Base-by-base conservation (phyloP, 2,797 vertebrate genomes). In the Pantherophis vulpinus region DNA sequence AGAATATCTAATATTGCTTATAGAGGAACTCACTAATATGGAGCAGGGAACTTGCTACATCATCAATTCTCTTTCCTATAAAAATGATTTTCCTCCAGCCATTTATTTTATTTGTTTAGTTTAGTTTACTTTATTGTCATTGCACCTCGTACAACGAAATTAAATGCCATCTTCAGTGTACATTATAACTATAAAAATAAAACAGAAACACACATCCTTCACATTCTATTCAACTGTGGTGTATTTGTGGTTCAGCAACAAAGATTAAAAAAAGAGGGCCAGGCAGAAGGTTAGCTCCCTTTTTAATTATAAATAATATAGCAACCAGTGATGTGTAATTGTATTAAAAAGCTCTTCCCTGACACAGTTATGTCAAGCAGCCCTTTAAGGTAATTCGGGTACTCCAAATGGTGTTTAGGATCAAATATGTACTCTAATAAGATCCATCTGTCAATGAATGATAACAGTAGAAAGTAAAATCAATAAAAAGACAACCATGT, bases 381-480 rank as follows among this genome's bases (percentile, higher is more conserved):
- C 58, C 37, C 74, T 47, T 91, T 10, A 86, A 70, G 66, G 92
- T 93, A 74, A 87, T 92, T 93, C 29, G 89, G 92, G 74, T 86
- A 93, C 25, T 94, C 47, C 55, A 93, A 83, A 20, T 70, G 8
- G 0, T 88, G 87, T 61, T 90, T 94, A 83, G n/a, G 74, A n/a
- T 51, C 91, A 6, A 94, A 86, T 94, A 66, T 1, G 92, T 60
- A 20, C 92, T 66, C 29, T n/a, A 25, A 87, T 86, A 88, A 70
- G 83, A 95, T 91, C 18, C 42, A 70, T 74, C 51, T 58, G 14
- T 29, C 55, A 66, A 58, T 94, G 88, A 11, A 56, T 88, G 74
- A 93, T 79, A 95, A 94, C 60, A 86, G 93, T 95, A 86, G 90
- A 89, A 90, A 93, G 91, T 79, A 92, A 95, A 94, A 47, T 37